Evolutionary conservation across 2,797 vertebrate genomes (phyloP).

Genomic region (Microtus obscurus): DNA sequence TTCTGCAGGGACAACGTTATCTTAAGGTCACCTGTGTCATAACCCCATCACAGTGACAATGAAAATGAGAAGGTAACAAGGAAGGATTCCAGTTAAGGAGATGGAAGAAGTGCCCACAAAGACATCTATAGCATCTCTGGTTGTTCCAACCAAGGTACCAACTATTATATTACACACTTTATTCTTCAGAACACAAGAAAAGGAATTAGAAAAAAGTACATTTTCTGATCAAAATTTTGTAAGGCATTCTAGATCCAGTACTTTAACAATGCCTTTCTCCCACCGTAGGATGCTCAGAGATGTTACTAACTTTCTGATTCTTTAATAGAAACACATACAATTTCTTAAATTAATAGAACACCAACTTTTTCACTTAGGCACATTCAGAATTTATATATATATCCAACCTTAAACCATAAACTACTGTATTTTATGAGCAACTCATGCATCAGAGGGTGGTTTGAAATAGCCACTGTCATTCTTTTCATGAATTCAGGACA

Average conservation of each 20-base stretch:
- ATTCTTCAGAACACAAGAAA: conserved; percentile 17
- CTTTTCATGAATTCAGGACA: not conserved
- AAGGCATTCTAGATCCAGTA: conserved; percentile 11
- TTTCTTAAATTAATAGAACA: conserved; percentile 24
- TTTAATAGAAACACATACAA: not conserved
- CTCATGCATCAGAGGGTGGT: not conserved
- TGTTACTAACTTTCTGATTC: conserved; percentile 11
- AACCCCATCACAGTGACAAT: not conserved
- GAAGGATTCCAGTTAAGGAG: not conserved
- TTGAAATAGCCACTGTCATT: not conserved
- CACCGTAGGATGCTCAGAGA: not conserved
- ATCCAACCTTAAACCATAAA: conserved; percentile 24
- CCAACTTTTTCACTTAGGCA: not conserved
- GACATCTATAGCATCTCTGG: not conserved
- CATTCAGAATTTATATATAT: not conserved
- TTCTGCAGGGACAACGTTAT: not conserved
- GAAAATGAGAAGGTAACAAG: not conserved
- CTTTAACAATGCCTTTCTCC: not conserved
- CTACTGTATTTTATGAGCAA: not conserved
- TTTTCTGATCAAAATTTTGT: not conserved
- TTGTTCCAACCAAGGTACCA: not conserved
- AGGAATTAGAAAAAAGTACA: not conserved
- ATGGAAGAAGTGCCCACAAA: not conserved
- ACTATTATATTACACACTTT: not conserved
- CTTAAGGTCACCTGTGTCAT: not conserved